Evolutionary conservation across 2,113 vertebrate genomes (phyloP).

Genomic region (Chauna torquata): DNA sequence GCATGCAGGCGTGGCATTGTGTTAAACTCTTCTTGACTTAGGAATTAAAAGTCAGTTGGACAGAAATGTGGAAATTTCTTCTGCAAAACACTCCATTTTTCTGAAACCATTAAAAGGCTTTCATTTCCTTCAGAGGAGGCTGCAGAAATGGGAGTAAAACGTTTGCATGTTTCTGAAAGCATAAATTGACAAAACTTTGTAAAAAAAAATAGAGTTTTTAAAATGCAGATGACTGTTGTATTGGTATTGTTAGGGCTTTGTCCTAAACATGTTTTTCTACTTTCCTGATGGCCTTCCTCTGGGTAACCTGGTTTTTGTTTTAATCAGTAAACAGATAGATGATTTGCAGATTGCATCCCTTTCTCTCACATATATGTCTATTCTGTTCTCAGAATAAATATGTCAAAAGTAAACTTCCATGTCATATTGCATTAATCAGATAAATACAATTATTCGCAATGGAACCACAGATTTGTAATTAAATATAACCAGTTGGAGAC

Average conservation of each 20-base stretch:
- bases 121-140: not conserved
- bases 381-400: not conserved
- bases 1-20: not conserved
- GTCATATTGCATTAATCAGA: not conserved
- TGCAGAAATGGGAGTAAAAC: not conserved
- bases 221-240: not conserved
- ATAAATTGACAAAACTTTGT: not conserved
- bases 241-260: not conserved
- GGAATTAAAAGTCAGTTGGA: constrained; percentile 6
- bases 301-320: not conserved
- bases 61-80: not conserved
- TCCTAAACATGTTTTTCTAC: not conserved
- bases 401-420: not conserved
- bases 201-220: not conserved
- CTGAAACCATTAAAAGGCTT: not conserved
- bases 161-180: not conserved
- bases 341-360: not conserved
- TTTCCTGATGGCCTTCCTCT: not conserved
- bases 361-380: not conserved
- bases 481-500: not conserved
- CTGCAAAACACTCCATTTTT: not conserved
- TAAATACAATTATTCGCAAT: not conserved
- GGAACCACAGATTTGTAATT: not conserved
- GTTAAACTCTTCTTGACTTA: not conserved
- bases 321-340: not conserved